phyloP scores from a whole-genome alignment of 2,888 invertebrate genomes.

The Acrobasis consociella region DNA sequence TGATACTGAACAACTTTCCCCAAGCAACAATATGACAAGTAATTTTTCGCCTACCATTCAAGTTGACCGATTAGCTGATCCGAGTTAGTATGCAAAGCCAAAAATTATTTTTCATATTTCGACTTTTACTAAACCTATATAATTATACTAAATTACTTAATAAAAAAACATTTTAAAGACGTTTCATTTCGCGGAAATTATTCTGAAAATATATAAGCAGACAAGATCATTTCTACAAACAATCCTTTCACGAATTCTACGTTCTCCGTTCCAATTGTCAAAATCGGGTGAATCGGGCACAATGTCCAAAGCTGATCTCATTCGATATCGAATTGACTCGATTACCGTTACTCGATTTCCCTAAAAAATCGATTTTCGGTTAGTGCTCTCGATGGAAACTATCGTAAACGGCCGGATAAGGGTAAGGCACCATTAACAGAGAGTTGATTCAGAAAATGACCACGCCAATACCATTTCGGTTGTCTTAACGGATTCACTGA shows the following conservation, averaged over 20 bases:
- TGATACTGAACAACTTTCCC: too few relatives aligned
- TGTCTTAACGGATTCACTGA: constrained; percentile 42
- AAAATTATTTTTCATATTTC: too few relatives aligned
- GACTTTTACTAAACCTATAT: too few relatives aligned
- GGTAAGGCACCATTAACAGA: constrained; percentile 49
- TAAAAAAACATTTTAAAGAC: too few relatives aligned
- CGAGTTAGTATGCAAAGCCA: too few relatives aligned
- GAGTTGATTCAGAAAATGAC: constrained; percentile 51
- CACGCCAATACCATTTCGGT: constrained; percentile 42
- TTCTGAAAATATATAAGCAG: not conserved
- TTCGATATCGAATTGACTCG: constrained; percentile 11
- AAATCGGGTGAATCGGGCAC: not conserved
- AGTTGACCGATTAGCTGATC: too few relatives aligned
- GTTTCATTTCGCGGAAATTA: too few relatives aligned
- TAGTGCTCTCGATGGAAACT: constrained; percentile 40
- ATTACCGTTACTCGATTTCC: constrained; percentile 45
- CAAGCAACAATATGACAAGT: too few relatives aligned
- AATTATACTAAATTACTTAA: too few relatives aligned
- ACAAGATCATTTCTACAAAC: not conserved
- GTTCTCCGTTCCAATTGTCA: not conserved
- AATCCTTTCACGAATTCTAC: not conserved
- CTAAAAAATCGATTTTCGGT: constrained; percentile 54
- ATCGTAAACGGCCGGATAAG: constrained; percentile 58
- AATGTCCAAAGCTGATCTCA: constrained; percentile 17
- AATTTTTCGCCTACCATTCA: too few relatives aligned